A percentile compares a stretch with the other conserved stretches of the same genome.
Conservation (phyloP, 2,113 vertebrate species). For the Rhizomys pruinosus region DNA sequence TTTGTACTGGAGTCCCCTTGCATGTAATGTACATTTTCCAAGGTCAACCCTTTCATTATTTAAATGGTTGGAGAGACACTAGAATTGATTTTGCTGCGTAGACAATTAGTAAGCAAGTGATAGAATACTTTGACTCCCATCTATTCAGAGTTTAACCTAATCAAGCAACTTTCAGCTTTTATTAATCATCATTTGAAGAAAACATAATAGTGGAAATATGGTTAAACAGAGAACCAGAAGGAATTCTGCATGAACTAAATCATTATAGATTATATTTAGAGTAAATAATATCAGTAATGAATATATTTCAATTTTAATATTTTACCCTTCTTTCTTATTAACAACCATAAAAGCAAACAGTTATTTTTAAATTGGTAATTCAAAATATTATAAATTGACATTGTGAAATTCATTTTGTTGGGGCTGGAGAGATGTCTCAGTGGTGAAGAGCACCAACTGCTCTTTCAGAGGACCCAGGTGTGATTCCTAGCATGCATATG, state of each 20-base stretch:
- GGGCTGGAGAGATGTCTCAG: too few relatives aligned
- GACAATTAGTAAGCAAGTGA: slow-evolving; percentile 58
- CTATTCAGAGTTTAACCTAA: slow-evolving; percentile 69
- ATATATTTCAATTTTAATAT: slow-evolving; percentile 69
- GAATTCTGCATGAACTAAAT: slow-evolving; percentile 76
- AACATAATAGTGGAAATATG: too few relatives aligned
- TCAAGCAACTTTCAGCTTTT: slow-evolving; percentile 82
- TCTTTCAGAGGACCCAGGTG: too few relatives aligned
- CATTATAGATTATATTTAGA: slow-evolving; percentile 75
- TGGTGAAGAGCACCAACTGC: too few relatives aligned
- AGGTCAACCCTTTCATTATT: neutral
- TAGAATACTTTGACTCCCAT: neutral
- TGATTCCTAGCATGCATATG: too few relatives aligned
- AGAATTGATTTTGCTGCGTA: slow-evolving; percentile 40
- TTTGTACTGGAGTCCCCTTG: neutral
- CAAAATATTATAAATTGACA: neutral
- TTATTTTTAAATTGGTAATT: slow-evolving; percentile 47
- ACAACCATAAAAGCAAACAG: slow-evolving; percentile 64
- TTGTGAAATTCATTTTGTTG: neutral
- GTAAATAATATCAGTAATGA: slow-evolving; percentile 64
- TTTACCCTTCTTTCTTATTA: slow-evolving; percentile 75
- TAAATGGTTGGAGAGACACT: slow-evolving; percentile 29
- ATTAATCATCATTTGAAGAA: slow-evolving; percentile 68
- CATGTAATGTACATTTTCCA: slow-evolving; percentile 42
- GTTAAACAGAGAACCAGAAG: slow-evolving; percentile 74